phyloP scores from a whole-genome alignment of 2,797 vertebrate species.

The Balearica regulorum region DNA sequence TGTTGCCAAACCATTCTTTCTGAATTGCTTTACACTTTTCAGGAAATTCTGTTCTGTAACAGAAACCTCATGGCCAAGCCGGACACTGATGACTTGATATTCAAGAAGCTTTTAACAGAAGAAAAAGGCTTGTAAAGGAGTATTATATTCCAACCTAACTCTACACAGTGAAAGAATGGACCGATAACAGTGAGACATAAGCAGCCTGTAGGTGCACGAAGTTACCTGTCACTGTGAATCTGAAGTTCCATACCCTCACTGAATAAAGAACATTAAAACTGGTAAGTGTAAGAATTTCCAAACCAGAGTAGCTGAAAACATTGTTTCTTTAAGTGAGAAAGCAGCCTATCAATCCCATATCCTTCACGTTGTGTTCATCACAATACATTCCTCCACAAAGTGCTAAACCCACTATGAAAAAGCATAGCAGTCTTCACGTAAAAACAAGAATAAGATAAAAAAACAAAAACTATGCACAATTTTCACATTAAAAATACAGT shows the following conservation, averaged over 20 bases:
- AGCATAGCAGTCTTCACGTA: background rate
- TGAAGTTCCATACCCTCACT: background rate
- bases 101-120: background rate
- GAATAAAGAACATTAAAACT: background rate
- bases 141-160: background rate
- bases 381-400: background rate
- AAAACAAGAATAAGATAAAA: background rate
- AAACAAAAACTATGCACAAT: background rate
- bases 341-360: background rate
- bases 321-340: background rate
- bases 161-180: background rate
- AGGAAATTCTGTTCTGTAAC: background rate
- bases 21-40: background rate
- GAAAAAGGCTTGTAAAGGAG: background rate
- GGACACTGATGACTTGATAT: background rate
- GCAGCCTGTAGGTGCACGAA: background rate
- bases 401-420: accelerated
- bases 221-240: background rate
- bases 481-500: background rate
- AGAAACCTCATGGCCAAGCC: background rate
- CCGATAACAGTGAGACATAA: background rate
- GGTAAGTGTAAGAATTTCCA: background rate
- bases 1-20: background rate
- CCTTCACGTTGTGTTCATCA: background rate
- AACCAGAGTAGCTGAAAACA: background rate